phyloP scores from a whole-genome alignment of 35 echinoderm and acorn worm species.

The Holothuria glaberrima region DNA sequence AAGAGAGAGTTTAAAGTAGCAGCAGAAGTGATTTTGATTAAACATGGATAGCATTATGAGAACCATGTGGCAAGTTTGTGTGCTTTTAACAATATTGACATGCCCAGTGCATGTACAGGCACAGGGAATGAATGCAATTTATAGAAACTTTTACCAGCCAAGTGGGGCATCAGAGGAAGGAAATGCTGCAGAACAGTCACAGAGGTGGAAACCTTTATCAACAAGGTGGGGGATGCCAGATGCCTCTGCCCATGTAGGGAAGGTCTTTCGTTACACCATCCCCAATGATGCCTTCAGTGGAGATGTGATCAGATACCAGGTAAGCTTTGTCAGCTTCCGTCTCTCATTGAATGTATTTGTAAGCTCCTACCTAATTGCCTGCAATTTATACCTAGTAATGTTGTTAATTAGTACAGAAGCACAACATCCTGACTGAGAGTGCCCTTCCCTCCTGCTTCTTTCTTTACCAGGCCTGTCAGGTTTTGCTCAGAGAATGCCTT shows the following conservation, averaged over 20 bases:
- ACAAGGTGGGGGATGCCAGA: constrained; percentile 76
- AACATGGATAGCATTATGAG: too few species aligned
- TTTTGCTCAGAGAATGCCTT: too few species aligned
- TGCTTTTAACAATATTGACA: constrained; percentile 14
- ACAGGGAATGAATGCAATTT: constrained; percentile 58
- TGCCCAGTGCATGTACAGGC: constrained; percentile 20
- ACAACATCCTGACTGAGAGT: too few species aligned
- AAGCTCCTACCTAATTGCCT: too few species aligned
- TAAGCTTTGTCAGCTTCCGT: constrained; percentile 8
- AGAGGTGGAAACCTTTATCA: constrained; percentile 81
- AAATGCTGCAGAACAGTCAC: constrained; percentile 16
- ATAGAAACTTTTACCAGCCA: constrained; percentile 53
- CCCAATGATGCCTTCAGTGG: constrained; percentile 90
- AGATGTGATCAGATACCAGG: constrained; percentile 83
- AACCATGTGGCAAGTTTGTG: background rate
- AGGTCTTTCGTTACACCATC: constrained; percentile 84
- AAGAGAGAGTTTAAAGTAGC: background rate
- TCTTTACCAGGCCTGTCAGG: too few species aligned
- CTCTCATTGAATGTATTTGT: too few species aligned
- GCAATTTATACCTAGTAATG: too few species aligned
- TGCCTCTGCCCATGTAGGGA: constrained; percentile 79
- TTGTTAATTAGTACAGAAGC: too few species aligned
- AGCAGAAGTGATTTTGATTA: too few species aligned
- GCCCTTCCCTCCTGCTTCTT: too few species aligned
- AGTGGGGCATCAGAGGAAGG: background rate